A percentile compares a stretch with the other conserved stretches of the same genome.
phyloP scores from a whole-genome alignment of 2,797 vertebrate species.

The Anguilla marmorata region DNA sequence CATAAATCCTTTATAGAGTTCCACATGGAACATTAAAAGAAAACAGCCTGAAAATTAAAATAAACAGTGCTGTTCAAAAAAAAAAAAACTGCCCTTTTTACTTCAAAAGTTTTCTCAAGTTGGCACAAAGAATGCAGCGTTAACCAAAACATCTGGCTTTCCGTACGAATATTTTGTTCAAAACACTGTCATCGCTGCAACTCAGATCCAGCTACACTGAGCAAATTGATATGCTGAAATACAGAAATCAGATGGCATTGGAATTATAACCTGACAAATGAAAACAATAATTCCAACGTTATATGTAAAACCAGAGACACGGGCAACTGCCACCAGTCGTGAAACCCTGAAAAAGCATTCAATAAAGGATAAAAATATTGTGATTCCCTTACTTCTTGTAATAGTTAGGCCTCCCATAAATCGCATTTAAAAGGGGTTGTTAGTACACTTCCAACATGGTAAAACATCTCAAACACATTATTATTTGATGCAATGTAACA shows the following conservation, averaged over 20 bases:
- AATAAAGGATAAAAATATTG: neutral
- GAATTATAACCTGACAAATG: slow-evolving; percentile 20
- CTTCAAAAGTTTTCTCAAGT: slow-evolving; percentile 36
- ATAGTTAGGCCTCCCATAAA: neutral
- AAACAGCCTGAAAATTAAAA: slow-evolving; percentile 40
- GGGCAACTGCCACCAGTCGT: neutral
- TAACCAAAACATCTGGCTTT: slow-evolving; percentile 38
- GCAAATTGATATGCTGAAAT: slow-evolving; percentile 30
- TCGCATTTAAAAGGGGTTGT: neutral
- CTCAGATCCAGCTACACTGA: slow-evolving; percentile 9
- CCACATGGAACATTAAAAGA: slow-evolving; percentile 39
- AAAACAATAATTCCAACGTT: slow-evolving; percentile 18
- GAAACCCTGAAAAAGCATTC: neutral
- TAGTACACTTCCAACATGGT: neutral
- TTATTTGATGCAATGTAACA: neutral
- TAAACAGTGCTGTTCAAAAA: slow-evolving; percentile 38
- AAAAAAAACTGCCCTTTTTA: slow-evolving; percentile 29
- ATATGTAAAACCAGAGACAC: slow-evolving; percentile 22
- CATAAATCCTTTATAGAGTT: slow-evolving; percentile 35
- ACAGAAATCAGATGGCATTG: slow-evolving; percentile 17
- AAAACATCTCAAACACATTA: slow-evolving; percentile 18
- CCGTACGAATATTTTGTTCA: slow-evolving; percentile 32
- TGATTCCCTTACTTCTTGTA: neutral
- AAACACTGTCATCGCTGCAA: slow-evolving; percentile 26
- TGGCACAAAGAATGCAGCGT: slow-evolving; percentile 36